These are phyloP conservation scores for Tinea pellionella DNA, from an alignment of 2,888 invertebrate species.

Conservation along the genomic window DNA sequence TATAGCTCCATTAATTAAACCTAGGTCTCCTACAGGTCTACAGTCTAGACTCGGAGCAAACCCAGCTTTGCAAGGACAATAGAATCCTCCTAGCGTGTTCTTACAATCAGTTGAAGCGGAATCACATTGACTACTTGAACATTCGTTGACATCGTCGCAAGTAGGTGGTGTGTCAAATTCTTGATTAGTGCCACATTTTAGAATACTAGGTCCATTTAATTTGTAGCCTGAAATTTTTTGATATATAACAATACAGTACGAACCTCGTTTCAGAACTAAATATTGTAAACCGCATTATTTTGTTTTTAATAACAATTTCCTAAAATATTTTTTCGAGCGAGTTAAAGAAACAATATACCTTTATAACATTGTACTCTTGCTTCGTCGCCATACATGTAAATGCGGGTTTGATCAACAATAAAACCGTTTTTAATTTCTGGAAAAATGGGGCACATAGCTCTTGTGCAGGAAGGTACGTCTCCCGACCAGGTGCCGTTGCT, in stretches of 20 bases:
- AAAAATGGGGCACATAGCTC: conserved; percentile 78
- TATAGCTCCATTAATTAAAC: conserved; percentile 88
- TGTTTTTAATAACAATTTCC: background rate
- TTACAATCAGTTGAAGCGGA: conserved; percentile 90
- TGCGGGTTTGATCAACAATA: conserved; percentile 79
- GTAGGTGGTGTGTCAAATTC: conserved; percentile 85
- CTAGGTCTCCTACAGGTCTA: conserved; percentile 89
- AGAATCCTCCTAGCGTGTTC: conserved; percentile 89
- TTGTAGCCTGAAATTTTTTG: conserved; percentile 76
- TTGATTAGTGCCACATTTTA: conserved; percentile 87
- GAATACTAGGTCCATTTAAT: conserved; percentile 83
- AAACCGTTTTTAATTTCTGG: conserved; percentile 90
- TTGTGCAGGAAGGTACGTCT: conserved; percentile 86
- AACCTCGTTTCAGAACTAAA: too few relatives aligned
- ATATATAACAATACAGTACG: too few relatives aligned
- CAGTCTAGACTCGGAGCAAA: conserved; percentile 89
- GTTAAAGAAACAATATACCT: conserved; percentile 31
- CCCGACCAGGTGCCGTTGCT: conserved; percentile 97
- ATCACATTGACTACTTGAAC: conserved; percentile 89
- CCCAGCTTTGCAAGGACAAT: conserved; percentile 87
- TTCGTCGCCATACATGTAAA: conserved; percentile 89
- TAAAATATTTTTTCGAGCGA: background rate
- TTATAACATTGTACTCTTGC: conserved; percentile 91
- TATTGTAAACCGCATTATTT: too few relatives aligned
- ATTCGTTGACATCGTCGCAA: conserved; percentile 94